phyloP scores from a whole-genome alignment of 1,140 invertebrate genomes.

The Zaprionus nigranus region DNA sequence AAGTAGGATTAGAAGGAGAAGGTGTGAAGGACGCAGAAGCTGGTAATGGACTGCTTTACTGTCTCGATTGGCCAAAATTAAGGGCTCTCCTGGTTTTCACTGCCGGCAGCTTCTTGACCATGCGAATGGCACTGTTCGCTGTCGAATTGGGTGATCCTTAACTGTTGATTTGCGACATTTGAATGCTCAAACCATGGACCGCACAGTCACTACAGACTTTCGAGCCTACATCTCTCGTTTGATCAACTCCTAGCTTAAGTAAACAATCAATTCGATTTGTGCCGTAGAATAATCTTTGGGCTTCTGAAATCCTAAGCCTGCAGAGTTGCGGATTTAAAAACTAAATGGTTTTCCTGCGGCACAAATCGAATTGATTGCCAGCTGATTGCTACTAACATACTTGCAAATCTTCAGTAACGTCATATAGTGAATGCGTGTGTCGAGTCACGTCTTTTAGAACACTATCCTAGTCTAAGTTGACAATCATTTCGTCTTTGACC shows the following conservation, averaged over 20 bases:
- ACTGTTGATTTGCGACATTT: no score
- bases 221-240: not conserved
- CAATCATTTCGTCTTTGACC: not conserved
- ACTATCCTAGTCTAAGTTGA: no score
- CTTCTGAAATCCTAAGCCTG: constrained; percentile 47
- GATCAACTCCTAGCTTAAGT: constrained; percentile 9
- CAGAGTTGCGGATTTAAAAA: no score
- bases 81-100: not conserved
- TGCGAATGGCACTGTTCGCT: not conserved
- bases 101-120: not conserved
- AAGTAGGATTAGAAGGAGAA: no score
- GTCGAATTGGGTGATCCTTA: not conserved
- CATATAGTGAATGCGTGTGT: no score
- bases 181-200: no score
- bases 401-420: constrained; percentile 13
- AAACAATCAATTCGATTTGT: constrained; percentile 11
- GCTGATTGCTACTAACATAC: constrained; percentile 23
- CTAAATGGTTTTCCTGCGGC: constrained; percentile 17
- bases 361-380: no score
- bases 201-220: no score
- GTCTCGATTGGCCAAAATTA: not conserved
- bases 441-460: no score
- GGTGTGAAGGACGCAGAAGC: not conserved
- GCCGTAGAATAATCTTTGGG: constrained; percentile 1
- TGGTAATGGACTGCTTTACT: not conserved